Percentiles rank a stretch among this genome's conserved stretches.
phyloP scores from a whole-genome alignment of 2,888 invertebrate species.

The Torymus aiolomorphi region DNA sequence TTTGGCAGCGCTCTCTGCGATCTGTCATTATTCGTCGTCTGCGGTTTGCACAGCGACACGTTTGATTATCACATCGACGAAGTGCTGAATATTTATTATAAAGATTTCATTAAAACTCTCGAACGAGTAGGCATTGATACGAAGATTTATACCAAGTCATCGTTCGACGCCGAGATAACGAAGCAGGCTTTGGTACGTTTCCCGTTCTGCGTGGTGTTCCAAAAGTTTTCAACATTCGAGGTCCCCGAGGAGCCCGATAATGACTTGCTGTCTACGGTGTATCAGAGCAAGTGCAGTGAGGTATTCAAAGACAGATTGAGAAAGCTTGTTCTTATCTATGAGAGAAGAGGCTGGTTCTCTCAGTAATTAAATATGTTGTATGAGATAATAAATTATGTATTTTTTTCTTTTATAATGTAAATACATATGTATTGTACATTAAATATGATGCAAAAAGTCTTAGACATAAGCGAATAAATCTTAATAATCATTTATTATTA shows the following conservation, averaged over 20 bases:
- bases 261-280: not conserved
- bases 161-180: conserved; percentile 61
- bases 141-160: conserved; percentile 60
- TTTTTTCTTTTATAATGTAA: no score
- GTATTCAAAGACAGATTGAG: not conserved
- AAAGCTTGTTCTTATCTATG: conserved; percentile 7
- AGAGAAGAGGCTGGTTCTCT: conserved; percentile 22
- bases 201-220: conserved; percentile 58
- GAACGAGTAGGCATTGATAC: conserved; percentile 72
- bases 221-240: conserved; percentile 16
- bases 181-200: conserved; percentile 63
- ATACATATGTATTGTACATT: no score
- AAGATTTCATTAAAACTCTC: conserved; percentile 75
- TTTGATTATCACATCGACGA: conserved; percentile 75
- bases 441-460: no score
- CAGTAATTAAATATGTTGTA: no score
- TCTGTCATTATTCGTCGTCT: conserved; percentile 78
- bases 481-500: no score
- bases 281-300: not conserved
- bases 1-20: conserved; percentile 78
- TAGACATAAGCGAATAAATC: no score
- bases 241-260: not conserved
- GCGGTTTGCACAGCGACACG: conserved; percentile 76
- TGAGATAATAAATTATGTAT: no score
- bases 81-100: conserved; percentile 77